Evolutionary conservation across 2,888 invertebrate species (phyloP).

Genomic region (Drosophila algonquin): DNA sequence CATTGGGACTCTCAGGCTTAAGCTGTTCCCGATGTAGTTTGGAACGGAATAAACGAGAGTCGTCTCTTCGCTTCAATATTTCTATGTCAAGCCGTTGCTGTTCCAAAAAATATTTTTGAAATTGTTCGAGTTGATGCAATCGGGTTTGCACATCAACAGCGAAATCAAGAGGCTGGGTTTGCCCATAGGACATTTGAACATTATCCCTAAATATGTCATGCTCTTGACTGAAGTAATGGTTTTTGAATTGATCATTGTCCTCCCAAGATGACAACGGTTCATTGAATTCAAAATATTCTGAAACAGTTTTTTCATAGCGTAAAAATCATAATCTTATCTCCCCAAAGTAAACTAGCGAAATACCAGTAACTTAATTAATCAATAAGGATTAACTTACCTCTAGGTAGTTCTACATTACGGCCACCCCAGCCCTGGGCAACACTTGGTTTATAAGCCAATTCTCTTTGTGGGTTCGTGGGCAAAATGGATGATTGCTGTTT

Average conservation of each 20-base stretch:
- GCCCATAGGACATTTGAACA: neutral
- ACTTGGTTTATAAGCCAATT: conserved; percentile 83
- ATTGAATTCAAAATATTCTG: conserved; percentile 48
- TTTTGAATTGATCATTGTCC: neutral
- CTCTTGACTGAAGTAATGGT: neutral
- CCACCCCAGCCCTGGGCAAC: conserved; percentile 84
- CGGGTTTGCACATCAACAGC: conserved; percentile 59
- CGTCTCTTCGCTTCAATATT: conserved; percentile 6
- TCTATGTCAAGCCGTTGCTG: conserved; percentile 38
- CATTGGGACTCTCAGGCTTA: neutral
- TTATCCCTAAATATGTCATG: neutral
- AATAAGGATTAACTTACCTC: conserved; percentile 69
- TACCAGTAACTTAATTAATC: neutral
- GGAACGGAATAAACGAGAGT: neutral
- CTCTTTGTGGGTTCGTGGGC: conserved; percentile 73
- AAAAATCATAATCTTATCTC: neutral
- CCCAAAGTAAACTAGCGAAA: neutral
- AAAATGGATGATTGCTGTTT: conserved; percentile 16
- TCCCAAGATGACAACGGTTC: conserved; percentile 12
- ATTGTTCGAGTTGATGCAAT: conserved; percentile 64
- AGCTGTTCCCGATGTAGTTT: neutral
- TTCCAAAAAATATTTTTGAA: conserved; percentile 59
- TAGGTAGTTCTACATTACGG: conserved; percentile 81
- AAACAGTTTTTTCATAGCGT: conserved; percentile 27
- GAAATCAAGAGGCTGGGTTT: conserved; percentile 14